Percentiles rank a stretch among this genome's conserved stretches.
Conservation (phyloP, 2,888 invertebrate species). For the Drosophila lutescens region DNA sequence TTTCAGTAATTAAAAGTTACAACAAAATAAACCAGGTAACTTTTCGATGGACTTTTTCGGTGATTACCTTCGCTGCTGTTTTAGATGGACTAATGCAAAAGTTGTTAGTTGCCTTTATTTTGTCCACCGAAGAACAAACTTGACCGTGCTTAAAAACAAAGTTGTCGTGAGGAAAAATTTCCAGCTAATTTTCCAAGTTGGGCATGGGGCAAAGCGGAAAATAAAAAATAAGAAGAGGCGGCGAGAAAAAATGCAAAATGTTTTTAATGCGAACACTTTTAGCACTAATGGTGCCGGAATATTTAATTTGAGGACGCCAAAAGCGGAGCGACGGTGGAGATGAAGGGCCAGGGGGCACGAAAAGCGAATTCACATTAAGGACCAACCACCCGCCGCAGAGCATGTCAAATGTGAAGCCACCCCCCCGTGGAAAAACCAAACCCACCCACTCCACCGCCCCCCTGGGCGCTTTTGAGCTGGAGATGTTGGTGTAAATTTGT, state of each 20-base stretch:
- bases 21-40: neutral
- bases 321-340: slow-evolving; percentile 8
- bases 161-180: slow-evolving; percentile 45
- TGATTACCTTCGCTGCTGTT: slow-evolving; percentile 11
- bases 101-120: slow-evolving; percentile 32
- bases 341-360: slow-evolving; percentile 4
- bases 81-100: slow-evolving; percentile 61
- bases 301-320: slow-evolving; percentile 75
- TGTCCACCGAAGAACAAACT: slow-evolving; percentile 38
- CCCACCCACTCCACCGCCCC: neutral
- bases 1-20: neutral
- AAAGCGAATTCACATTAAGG: slow-evolving; percentile 36
- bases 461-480: slow-evolving; percentile 56
- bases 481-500: slow-evolving; percentile 83
- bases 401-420: slow-evolving; percentile 68
- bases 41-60: neutral
- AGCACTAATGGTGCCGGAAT: slow-evolving; percentile 84
- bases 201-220: slow-evolving; percentile 25
- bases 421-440: neutral
- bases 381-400: slow-evolving; percentile 57
- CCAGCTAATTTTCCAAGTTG: slow-evolving; percentile 37
- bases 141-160: slow-evolving; percentile 74
- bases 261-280: slow-evolving; percentile 82
- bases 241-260: slow-evolving; percentile 75
- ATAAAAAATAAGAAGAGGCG: slow-evolving; percentile 3